A percentile compares a stretch with the other conserved stretches of the same genome.
These are phyloP conservation scores for Centropus bengalensis DNA, from an alignment of 2,113 vertebrate genomes.

Conservation along the genomic window DNA sequence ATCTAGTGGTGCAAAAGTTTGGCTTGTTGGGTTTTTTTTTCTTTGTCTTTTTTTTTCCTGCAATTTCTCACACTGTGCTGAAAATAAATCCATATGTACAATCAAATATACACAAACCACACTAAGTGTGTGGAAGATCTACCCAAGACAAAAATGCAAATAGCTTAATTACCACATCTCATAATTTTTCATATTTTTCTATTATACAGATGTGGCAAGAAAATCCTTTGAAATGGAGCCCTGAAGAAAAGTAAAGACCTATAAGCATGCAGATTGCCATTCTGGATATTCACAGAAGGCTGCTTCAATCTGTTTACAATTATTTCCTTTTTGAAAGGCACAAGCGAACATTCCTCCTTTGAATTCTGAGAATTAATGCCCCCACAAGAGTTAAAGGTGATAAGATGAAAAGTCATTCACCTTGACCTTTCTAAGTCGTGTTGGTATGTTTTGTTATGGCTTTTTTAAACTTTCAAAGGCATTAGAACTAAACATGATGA, in stretches of 20 bases:
- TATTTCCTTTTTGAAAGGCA: neutral
- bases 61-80: neutral
- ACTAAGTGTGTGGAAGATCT: neutral
- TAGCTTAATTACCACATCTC: neutral
- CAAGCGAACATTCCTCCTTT: neutral
- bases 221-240: neutral
- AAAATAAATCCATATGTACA: neutral
- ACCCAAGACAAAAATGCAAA: neutral
- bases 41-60: neutral
- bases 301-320: neutral
- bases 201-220: neutral
- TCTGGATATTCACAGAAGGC: too few species aligned
- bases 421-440: conserved; percentile 1
- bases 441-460: neutral
- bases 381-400: neutral
- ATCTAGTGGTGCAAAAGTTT: neutral
- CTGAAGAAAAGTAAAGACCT: neutral
- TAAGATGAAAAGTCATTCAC: neutral
- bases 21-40: rapidly evolving
- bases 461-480: neutral
- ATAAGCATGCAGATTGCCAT: neutral
- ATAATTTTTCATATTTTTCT: neutral
- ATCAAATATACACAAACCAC: neutral
- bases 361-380: neutral
- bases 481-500: neutral